Conservation (phyloP, 2,888 invertebrate species). For the Azorinus chamasolen region DNA sequence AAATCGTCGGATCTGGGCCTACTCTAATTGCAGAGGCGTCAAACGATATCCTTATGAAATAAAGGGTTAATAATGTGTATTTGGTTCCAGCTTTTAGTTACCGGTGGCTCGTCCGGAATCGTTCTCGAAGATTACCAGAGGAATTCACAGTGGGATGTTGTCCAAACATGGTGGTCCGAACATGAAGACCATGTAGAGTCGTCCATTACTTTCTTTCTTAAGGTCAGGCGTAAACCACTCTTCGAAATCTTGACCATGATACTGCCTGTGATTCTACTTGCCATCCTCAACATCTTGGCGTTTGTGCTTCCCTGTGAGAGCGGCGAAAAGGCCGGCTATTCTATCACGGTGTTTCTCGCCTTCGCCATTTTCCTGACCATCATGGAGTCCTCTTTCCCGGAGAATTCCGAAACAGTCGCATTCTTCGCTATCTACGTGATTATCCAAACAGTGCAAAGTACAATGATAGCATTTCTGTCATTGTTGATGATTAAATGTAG, state of each 20-base stretch:
- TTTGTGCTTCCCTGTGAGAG: slow-evolving; percentile 55
- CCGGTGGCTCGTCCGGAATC: slow-evolving; percentile 32
- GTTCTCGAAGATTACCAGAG: slow-evolving; percentile 19
- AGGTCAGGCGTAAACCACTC: slow-evolving; percentile 54
- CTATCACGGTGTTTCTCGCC: slow-evolving; percentile 53
- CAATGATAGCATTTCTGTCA: slow-evolving; percentile 31
- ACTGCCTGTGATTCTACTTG: slow-evolving; percentile 56
- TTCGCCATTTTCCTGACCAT: slow-evolving; percentile 57
- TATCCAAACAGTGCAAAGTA: slow-evolving; percentile 36
- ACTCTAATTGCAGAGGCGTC: no score
- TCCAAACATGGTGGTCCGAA: slow-evolving; percentile 18
- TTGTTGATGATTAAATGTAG: slow-evolving; percentile 11
- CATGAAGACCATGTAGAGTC: slow-evolving; percentile 22
- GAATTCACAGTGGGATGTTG: slow-evolving; percentile 43
- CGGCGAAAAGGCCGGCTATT: slow-evolving; percentile 53
- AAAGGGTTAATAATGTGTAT: no score
- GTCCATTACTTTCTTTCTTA: slow-evolving; percentile 39
- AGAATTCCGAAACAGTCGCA: slow-evolving; percentile 49
- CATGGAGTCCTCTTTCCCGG: slow-evolving; percentile 33
- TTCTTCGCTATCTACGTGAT: slow-evolving; percentile 46
- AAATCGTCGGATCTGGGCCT: no score
- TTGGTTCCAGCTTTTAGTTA: slow-evolving; percentile 45
- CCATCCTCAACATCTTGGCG: slow-evolving; percentile 49
- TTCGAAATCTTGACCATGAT: slow-evolving; percentile 55
- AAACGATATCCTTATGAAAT: no score